A percentile compares a stretch with the other conserved stretches of the same genome.
These are phyloP conservation scores for Neria commutata DNA, from an alignment of 2,888 invertebrate genomes.

Conservation along the genomic window DNA sequence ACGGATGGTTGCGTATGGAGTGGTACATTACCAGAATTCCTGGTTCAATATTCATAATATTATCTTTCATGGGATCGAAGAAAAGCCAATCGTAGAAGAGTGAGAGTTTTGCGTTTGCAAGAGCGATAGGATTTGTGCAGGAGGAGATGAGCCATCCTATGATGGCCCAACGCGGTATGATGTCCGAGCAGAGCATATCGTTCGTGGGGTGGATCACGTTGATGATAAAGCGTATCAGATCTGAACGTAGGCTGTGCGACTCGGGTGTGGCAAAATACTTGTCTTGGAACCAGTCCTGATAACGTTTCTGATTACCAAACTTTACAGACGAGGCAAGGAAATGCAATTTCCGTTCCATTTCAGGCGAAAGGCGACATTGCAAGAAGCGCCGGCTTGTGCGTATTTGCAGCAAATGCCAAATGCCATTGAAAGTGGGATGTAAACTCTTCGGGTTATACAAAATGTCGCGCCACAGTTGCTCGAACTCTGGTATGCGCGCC, in stretches of 20 bases:
- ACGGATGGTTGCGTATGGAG: slow-evolving; percentile 70
- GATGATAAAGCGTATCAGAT: slow-evolving; percentile 73
- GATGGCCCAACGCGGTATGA: slow-evolving; percentile 74
- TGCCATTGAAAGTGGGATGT: slow-evolving; percentile 68
- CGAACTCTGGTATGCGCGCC: slow-evolving; percentile 72
- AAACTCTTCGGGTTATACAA: slow-evolving; percentile 68
- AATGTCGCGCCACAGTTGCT: slow-evolving; percentile 72
- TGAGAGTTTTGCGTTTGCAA: slow-evolving; percentile 71
- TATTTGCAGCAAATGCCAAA: slow-evolving; percentile 67
- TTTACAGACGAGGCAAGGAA: slow-evolving; percentile 68
- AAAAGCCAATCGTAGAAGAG: slow-evolving; percentile 77
- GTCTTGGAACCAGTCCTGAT: slow-evolving; percentile 75
- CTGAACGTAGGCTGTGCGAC: slow-evolving; percentile 71
- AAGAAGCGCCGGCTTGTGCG: slow-evolving; percentile 69
- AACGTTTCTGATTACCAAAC: slow-evolving; percentile 72
- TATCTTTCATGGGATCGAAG: slow-evolving; percentile 70
- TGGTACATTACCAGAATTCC: slow-evolving; percentile 74
- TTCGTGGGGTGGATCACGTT: slow-evolving; percentile 74
- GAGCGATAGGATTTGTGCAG: slow-evolving; percentile 70
- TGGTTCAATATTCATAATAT: slow-evolving; percentile 75
- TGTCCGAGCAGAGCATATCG: slow-evolving; percentile 71
- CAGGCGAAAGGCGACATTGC: slow-evolving; percentile 68
- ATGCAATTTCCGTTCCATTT: slow-evolving; percentile 71
- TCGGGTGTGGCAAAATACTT: slow-evolving; percentile 73
- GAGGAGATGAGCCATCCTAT: slow-evolving; percentile 74